Conservation (phyloP, 2,113 vertebrate species). For the Notarius lentiginosus region DNA sequence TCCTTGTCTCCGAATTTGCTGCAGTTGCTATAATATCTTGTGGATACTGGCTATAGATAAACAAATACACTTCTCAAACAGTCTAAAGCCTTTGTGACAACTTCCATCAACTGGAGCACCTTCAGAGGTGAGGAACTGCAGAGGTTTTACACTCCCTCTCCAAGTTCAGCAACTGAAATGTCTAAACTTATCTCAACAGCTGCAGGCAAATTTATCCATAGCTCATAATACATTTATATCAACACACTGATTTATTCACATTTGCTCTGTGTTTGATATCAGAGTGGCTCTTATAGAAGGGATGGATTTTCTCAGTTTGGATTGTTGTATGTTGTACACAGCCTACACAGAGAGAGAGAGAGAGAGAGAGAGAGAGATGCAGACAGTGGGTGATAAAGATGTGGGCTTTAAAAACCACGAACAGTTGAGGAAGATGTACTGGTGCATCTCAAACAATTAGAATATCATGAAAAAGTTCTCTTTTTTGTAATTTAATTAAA, state of each 20-base stretch:
- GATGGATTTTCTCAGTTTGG: slow-evolving; percentile 23
- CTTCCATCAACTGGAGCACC: background rate
- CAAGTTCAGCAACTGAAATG: slow-evolving; percentile 2
- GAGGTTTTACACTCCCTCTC: slow-evolving; percentile 11
- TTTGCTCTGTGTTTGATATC: slow-evolving; percentile 4
- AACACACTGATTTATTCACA: background rate
- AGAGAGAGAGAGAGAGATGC: slow-evolving; percentile 48
- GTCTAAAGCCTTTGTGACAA: background rate
- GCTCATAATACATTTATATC: slow-evolving; percentile 21
- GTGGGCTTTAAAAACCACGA: slow-evolving; percentile 18
- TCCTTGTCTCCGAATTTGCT: background rate
- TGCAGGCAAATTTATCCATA: background rate
- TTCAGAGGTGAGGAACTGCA: background rate
- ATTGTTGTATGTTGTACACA: background rate
- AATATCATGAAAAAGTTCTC: too few relatives aligned
- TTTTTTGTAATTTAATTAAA: too few relatives aligned
- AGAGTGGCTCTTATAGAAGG: background rate
- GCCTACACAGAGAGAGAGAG: slow-evolving; percentile 50
- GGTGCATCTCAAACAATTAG: too few relatives aligned
- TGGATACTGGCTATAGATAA: too few relatives aligned
- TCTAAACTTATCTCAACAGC: slow-evolving; percentile 24
- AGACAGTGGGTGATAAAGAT: slow-evolving; percentile 13
- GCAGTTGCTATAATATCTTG: background rate
- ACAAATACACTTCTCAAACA: background rate
- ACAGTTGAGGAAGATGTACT: background rate